Conservation (phyloP, 2,797 vertebrate genomes). For the Artibeus lituratus region DNA sequence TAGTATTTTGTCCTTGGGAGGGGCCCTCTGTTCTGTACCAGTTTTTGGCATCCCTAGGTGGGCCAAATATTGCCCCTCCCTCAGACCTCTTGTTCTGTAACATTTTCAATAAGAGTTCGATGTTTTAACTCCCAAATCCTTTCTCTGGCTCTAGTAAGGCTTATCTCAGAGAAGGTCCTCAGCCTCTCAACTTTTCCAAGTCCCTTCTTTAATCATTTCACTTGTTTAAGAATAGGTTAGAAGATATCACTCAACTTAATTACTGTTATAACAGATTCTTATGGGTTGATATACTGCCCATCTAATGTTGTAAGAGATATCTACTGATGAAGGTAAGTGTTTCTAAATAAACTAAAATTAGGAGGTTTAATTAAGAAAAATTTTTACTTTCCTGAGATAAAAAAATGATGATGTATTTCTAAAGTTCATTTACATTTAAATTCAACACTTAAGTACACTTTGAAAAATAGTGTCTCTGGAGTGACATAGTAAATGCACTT, state of each 20-base stretch:
- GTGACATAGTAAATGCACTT: background rate
- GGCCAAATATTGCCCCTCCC: too few species aligned
- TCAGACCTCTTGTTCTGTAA: too few species aligned
- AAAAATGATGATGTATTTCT: background rate
- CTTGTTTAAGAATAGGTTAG: background rate
- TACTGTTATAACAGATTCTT: background rate
- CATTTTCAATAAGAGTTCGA: fast-evolving
- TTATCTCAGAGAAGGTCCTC: background rate
- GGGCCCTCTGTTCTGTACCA: too few species aligned
- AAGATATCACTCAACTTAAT: background rate
- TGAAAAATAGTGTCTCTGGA: background rate
- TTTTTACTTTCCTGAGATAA: background rate
- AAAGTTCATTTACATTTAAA: background rate
- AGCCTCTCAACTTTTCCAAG: background rate
- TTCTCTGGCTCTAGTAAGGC: background rate
- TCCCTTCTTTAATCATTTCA: background rate
- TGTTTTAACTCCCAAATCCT: background rate
- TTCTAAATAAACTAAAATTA: background rate
- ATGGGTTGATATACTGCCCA: background rate
- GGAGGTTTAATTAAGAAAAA: background rate
- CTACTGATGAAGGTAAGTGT: background rate
- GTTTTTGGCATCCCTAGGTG: too few species aligned
- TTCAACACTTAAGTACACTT: background rate
- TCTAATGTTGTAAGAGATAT: background rate
- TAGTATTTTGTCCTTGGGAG: too few species aligned